Conservation (phyloP, 2,888 invertebrate species). For the Apamea crenata region DNA sequence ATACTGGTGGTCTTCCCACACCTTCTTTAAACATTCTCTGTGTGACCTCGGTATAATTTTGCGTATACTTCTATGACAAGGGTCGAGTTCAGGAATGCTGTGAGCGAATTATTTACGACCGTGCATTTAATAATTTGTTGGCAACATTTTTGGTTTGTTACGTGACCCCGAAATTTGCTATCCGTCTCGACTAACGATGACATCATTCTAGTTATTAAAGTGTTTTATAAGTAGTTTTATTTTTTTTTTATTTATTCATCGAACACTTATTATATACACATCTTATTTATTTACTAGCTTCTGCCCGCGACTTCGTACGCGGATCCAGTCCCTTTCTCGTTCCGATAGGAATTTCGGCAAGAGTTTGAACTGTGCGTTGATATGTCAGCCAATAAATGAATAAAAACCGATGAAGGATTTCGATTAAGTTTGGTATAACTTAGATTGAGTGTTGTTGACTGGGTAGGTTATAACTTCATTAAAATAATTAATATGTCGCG, state of each 20-base stretch:
- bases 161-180: conserved; percentile 60
- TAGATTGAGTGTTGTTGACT: too few species aligned
- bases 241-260: too few species aligned
- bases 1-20: conserved; percentile 27
- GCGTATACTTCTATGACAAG: conserved; percentile 73
- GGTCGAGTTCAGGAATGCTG: conserved; percentile 67
- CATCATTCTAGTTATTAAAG: background rate
- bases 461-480: too few species aligned
- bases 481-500: too few species aligned
- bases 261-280: background rate
- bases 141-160: conserved; percentile 67
- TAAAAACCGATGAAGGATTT: too few species aligned
- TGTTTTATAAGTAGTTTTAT: background rate
- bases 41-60: conserved; percentile 63
- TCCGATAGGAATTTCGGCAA: too few species aligned
- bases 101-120: conserved; percentile 68
- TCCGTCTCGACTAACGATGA: conserved; percentile 53
- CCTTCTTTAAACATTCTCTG: conserved; percentile 68
- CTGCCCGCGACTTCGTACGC: too few species aligned
- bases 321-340: too few species aligned
- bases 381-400: too few species aligned
- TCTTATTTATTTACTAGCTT: background rate
- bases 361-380: too few species aligned
- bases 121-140: conserved; percentile 72
- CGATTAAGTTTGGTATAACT: too few species aligned